Evolutionary conservation across 2,113 vertebrate species (phyloP).

Genomic region (Corapipo altera): DNA sequence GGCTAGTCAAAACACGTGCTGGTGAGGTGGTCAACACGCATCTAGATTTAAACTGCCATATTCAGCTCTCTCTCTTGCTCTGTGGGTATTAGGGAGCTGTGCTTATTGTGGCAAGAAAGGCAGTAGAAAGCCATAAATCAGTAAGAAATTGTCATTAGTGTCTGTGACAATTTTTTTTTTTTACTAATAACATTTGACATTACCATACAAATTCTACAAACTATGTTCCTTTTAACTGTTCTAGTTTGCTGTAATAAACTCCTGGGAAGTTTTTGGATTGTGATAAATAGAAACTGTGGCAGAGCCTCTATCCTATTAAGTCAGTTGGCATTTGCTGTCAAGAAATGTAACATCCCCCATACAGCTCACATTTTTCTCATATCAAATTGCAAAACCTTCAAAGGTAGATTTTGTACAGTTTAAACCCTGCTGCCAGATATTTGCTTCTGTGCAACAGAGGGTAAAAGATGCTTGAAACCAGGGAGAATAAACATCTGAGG

Average conservation of each 20-base stretch:
- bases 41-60: neutral
- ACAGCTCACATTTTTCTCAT: neutral
- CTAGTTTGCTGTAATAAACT: neutral
- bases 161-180: neutral
- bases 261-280: neutral
- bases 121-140: slow-evolving; percentile 22
- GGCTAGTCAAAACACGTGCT: neutral
- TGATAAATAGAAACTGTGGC: neutral
- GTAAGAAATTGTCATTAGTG: slow-evolving; percentile 2
- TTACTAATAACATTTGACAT: neutral
- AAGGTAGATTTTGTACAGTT: neutral
- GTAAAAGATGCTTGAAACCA: neutral
- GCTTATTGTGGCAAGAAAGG: neutral
- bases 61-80: neutral
- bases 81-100: neutral
- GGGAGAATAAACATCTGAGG: neutral
- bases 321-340: neutral
- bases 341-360: neutral
- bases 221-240: neutral
- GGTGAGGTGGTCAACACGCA: neutral
- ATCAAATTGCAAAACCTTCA: neutral
- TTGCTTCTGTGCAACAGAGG: neutral
- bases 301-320: neutral
- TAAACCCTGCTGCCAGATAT: neutral
- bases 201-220: neutral